Conservation (phyloP, 2,888 invertebrate species). For the Physocephala rufipes region DNA sequence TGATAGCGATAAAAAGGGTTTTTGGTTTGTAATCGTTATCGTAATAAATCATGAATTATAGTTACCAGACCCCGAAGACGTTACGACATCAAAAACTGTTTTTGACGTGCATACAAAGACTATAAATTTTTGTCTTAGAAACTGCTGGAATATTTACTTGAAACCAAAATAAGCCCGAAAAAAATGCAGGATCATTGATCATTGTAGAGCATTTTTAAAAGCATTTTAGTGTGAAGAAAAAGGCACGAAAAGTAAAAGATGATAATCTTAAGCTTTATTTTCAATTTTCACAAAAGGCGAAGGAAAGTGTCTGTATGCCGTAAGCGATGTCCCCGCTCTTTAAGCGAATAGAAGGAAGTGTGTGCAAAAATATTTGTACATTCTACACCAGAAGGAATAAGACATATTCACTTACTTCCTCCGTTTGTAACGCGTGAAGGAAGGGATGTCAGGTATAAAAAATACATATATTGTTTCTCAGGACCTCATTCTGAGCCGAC, state of each 20-base stretch:
- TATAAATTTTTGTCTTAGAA: not conserved
- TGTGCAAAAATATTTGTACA: conserved; percentile 13
- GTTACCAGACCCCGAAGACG: conserved; percentile 3
- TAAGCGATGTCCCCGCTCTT: not conserved
- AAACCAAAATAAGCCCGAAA: no score
- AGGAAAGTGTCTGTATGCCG: not conserved
- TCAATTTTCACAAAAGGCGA: conserved; percentile 19
- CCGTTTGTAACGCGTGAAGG: no score
- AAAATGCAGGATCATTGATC: conserved; percentile 11
- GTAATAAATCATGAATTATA: conserved; percentile 25
- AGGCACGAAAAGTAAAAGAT: not conserved
- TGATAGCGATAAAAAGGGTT: conserved; percentile 6
- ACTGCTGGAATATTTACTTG: not conserved
- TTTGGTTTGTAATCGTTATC: not conserved
- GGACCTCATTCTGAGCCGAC: no score
- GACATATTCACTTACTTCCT: no score
- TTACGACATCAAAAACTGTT: not conserved
- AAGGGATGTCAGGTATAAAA: no score
- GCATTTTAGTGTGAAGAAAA: not conserved
- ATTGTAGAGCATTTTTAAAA: not conserved
- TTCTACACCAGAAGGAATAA: no score
- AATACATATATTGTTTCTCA: no score
- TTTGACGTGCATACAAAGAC: not conserved
- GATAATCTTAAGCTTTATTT: conserved; percentile 25
- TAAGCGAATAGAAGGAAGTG: not conserved